These are phyloP conservation scores for Dipodomys spectabilis DNA, from an alignment of 2,113 vertebrate genomes.

Conservation along the genomic window DNA sequence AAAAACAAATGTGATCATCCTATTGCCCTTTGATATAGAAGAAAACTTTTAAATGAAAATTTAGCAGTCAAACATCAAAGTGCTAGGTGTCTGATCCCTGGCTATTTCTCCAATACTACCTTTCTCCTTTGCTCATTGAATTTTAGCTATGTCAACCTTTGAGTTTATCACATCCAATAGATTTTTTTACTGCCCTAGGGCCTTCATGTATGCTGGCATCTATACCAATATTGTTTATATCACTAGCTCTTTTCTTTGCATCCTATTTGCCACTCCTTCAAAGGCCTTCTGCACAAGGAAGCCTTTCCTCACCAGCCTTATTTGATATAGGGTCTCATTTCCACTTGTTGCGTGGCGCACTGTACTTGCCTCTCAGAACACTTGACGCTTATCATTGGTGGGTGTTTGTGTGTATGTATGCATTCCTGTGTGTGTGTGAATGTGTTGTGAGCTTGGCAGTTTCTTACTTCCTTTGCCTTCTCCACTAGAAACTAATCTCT, in stretches of 20 bases:
- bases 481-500: not conserved
- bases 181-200: not conserved
- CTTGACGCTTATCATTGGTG: not conserved
- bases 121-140: not conserved
- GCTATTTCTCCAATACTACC: not conserved
- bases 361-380: not conserved
- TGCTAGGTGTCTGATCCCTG: not conserved
- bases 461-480: not conserved
- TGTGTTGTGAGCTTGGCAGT: not conserved
- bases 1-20: not conserved
- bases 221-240: not conserved
- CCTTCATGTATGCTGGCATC: accelerated
- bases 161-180: no score
- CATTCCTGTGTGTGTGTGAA: not conserved
- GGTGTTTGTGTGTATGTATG: not conserved
- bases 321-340: not conserved
- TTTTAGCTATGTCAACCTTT: not conserved
- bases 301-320: not conserved
- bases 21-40: conserved; percentile 15
- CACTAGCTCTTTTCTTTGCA: not conserved
- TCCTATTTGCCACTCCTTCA: not conserved
- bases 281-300: not conserved
- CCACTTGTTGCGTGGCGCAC: not conserved
- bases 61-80: not conserved
- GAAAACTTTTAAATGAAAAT: conserved; percentile 5